Conservation (phyloP, 92 coral and sea anemone genomes). For the Porites divaricata region DNA sequence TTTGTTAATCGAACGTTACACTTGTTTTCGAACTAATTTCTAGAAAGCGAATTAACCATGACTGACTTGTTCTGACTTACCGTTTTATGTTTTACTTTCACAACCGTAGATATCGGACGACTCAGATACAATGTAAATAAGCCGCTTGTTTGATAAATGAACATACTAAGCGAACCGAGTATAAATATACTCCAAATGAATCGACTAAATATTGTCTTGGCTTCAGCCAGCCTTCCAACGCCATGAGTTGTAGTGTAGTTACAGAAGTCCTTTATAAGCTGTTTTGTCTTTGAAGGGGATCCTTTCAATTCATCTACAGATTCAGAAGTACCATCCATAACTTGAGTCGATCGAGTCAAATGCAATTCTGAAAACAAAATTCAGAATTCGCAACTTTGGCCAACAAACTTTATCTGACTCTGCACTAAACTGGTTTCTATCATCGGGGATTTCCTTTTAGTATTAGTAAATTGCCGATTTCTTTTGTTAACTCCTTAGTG, state of each 20-base stretch:
- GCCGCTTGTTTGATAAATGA: constrained; percentile 25
- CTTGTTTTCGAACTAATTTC: too few species aligned
- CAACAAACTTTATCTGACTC: too few species aligned
- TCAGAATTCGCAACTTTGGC: too few species aligned
- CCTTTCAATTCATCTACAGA: not conserved
- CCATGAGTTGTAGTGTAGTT: constrained; percentile 71
- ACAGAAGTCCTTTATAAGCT: constrained; percentile 42
- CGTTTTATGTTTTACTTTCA: constrained; percentile 32
- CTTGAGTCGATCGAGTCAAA: too few species aligned
- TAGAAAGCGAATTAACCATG: too few species aligned
- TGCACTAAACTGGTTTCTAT: too few species aligned
- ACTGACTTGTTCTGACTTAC: constrained; percentile 7
- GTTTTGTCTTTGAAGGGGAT: not conserved
- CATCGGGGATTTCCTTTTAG: too few species aligned
- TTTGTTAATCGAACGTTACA: too few species aligned
- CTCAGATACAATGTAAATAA: constrained; percentile 31
- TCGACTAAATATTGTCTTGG: constrained; percentile 32
- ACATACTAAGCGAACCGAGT: constrained; percentile 44
- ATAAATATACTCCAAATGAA: constrained; percentile 47
- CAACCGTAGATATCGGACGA: constrained; percentile 55
- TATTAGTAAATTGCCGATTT: too few species aligned
- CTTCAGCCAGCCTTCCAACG: constrained; percentile 55
- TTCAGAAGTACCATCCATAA: not conserved
- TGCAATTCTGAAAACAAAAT: too few species aligned
- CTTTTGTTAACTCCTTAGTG: too few species aligned